Evolutionary conservation across 2,888 invertebrate species (phyloP).

Genomic region (Caprella mutica): DNA sequence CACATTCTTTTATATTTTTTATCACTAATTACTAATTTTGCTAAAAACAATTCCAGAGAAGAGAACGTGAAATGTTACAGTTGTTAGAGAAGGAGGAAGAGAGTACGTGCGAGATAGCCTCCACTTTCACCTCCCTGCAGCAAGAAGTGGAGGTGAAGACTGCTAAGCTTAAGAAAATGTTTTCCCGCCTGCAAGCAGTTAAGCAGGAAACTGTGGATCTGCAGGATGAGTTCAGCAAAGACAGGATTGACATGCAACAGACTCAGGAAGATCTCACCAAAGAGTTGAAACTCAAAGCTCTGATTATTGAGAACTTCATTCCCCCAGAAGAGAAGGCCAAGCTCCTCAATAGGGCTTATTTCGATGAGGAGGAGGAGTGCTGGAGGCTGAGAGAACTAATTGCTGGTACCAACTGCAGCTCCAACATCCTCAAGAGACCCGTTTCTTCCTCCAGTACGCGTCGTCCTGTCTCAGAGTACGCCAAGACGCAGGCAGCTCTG

Average conservation of each 20-base stretch:
- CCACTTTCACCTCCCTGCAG: conserved; percentile 80
- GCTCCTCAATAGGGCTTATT: conserved; percentile 58
- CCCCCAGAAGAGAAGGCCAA: conserved; percentile 66
- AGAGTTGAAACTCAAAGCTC: conserved; percentile 75
- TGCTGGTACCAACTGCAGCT: background rate
- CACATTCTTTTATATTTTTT: background rate
- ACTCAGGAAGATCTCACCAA: conserved; percentile 60
- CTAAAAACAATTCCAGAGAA: conserved; percentile 39
- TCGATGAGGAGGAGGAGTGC: conserved; percentile 69
- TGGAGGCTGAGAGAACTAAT: conserved; percentile 46
- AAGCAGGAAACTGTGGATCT: conserved; percentile 69
- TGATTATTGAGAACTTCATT: conserved; percentile 82
- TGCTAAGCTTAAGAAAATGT: conserved; percentile 80
- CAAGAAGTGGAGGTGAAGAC: conserved; percentile 96
- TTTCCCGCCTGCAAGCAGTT: conserved; percentile 62
- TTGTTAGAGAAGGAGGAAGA: conserved; percentile 87
- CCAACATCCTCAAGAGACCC: conserved; percentile 48
- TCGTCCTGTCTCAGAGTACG: conserved; percentile 50
- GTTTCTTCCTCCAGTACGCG: conserved; percentile 53
- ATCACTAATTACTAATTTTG: background rate
- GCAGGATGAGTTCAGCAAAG: conserved; percentile 77
- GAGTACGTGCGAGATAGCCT: conserved; percentile 75
- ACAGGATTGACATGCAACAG: conserved; percentile 82
- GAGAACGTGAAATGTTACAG: conserved; percentile 83
- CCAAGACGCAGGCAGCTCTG: conserved; percentile 48